Percentiles rank a stretch among this genome's conserved stretches.
These are phyloP conservation scores for Phyto melanocephala DNA, from an alignment of 2,888 invertebrate genomes.

Conservation along the genomic window DNA sequence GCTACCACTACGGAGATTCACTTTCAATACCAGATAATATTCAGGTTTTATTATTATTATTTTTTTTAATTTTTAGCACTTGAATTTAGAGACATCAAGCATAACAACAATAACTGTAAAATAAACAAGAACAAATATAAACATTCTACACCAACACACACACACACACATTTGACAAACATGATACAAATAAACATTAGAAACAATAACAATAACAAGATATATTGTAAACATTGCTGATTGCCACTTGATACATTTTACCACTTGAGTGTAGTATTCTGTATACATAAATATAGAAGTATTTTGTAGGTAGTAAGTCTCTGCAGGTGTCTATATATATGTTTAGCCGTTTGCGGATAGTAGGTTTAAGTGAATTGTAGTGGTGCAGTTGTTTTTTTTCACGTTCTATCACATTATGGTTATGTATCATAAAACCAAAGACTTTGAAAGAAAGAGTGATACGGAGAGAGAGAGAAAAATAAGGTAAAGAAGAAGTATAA, in stretches of 20 bases:
- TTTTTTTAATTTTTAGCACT: too few species aligned
- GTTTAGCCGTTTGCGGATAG: background rate
- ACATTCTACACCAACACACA: background rate
- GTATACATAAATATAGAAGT: background rate
- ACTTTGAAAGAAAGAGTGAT: too few species aligned
- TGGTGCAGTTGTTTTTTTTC: too few species aligned
- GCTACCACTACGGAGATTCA: too few species aligned
- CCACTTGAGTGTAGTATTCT: background rate
- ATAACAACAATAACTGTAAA: background rate
- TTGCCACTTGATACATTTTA: slow-evolving; percentile 41
- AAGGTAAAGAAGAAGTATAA: background rate
- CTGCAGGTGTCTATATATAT: background rate
- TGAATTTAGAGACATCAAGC: background rate
- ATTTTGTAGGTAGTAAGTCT: background rate
- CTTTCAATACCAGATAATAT: too few species aligned
- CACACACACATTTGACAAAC: background rate
- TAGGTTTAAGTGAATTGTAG: background rate
- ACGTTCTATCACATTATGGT: too few species aligned
- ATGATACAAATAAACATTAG: slow-evolving; percentile 7
- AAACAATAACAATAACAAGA: slow-evolving; percentile 32
- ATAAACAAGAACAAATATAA: too few species aligned
- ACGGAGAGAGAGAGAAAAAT: background rate
- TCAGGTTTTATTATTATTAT: too few species aligned
- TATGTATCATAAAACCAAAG: too few species aligned
- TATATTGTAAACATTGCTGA: slow-evolving; percentile 29